Percentiles rank a stretch among this genome's conserved stretches.
Evolutionary conservation across 1,140 invertebrate species (phyloP).

Genomic region (Drosophila prosaltans): DNA sequence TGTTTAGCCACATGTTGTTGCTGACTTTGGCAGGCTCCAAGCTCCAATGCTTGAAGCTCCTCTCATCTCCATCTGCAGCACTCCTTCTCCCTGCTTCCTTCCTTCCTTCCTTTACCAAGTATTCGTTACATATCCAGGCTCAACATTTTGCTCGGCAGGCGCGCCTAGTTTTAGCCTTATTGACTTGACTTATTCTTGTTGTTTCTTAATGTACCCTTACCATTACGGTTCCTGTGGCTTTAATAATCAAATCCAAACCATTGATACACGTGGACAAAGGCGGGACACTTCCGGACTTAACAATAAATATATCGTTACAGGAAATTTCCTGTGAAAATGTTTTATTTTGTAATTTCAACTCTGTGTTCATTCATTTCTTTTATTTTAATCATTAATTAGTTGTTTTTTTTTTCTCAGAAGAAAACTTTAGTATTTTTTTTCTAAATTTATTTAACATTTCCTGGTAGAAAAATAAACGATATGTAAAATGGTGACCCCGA

Average conservation of each 20-base stretch:
- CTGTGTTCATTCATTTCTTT: too few species aligned
- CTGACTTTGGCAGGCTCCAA: constrained; percentile 31
- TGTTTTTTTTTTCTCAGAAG: not conserved
- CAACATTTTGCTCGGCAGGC: constrained; percentile 19
- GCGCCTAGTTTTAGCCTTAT: constrained; percentile 19
- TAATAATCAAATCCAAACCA: not conserved
- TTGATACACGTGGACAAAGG: not conserved
- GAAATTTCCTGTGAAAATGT: not conserved
- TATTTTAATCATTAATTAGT: not conserved
- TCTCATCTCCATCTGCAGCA: constrained; percentile 7
- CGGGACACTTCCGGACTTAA: too few species aligned
- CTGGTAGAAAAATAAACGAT: too few species aligned
- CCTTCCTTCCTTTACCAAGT: constrained; percentile 3
- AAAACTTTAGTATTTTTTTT: too few species aligned
- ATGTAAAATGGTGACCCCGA: not conserved
- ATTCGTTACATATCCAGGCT: not conserved
- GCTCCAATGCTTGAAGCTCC: not conserved
- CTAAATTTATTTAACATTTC: not conserved
- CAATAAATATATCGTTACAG: too few species aligned
- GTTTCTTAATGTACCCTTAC: not conserved
- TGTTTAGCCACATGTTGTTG: constrained; percentile 82
- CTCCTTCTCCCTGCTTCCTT: not conserved
- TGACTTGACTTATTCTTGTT: constrained; percentile 5
- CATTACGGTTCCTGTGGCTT: not conserved
- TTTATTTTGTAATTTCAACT: too few species aligned